Base-by-base conservation (phyloP, 2,888 invertebrate genomes). In the Altica lythri region DNA sequence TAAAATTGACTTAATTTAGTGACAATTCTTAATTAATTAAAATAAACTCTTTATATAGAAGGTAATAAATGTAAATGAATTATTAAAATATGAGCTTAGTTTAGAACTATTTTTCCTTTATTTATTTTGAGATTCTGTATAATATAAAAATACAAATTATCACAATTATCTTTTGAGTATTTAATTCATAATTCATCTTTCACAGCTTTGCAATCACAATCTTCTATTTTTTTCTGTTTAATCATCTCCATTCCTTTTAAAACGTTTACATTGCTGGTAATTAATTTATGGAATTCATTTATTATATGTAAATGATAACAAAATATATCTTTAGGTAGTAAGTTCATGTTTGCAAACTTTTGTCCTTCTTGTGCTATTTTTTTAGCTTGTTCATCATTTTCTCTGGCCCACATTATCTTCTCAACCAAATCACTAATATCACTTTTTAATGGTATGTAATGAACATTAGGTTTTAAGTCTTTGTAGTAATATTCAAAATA, bases 401-500 rank as follows among this genome's bases (percentile, higher is more conserved):
- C 72, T 32, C 80, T 81, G 0, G 92, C 90, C 92, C 92, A 93
- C 17, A 80, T 78, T 57, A 97, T 77, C 74, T 86, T 86, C 17
- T 90, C 85, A 2, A 89, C 78, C 37, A 97, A 79, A 79, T 97
- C 86, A 5, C 88, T 86, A 13, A 97, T 78, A 75, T 96, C 88
- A 37, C 81, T 76, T 67, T 88, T 85, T 27, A 96, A 79, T 4
- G 95, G 90, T 48, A 97, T 79, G 74, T 86, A 98, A 77, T 98
- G 96, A 65, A 83, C 79, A 77, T 85, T 85, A 1, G 92, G 86
- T 51, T 80, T 72, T 8, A 96, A 76, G 62, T 88, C 81, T 29
- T 81, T 77, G 72, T 98, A 98, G 77, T 95, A 98, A 79, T 92
- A 90, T 80, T 98, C 97, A 74, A 94, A 92, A 76, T 92, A 97